These are phyloP conservation scores for Parnassius apollo DNA, from an alignment of 2,888 invertebrate species.

Conservation along the genomic window DNA sequence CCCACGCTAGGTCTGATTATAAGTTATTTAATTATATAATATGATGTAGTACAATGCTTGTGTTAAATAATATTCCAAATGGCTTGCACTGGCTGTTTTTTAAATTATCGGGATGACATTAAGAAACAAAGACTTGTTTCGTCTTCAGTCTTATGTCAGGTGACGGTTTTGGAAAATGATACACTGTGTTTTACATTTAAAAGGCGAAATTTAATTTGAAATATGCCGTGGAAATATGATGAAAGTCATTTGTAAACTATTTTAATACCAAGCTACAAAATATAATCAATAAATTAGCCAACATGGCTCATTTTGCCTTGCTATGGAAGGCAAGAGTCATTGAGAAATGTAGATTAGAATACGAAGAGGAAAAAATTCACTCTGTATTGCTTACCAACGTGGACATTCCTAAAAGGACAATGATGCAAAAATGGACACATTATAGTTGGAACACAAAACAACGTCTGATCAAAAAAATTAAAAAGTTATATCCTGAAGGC, in stretches of 20 bases:
- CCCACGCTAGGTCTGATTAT: too few species aligned
- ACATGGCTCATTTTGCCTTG: constrained; percentile 81
- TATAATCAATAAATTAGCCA: constrained; percentile 17
- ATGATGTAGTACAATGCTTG: too few species aligned
- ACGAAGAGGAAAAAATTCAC: constrained; percentile 81
- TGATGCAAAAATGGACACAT: constrained; percentile 72
- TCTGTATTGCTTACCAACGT: constrained; percentile 71
- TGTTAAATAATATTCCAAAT: too few species aligned
- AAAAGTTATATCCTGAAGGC: constrained; percentile 60
- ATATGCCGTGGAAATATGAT: constrained; percentile 17
- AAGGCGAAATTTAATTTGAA: constrained; percentile 10
- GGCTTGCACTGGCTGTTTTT: constrained; percentile 2
- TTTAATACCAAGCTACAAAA: constrained; percentile 20
- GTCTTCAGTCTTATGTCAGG: constrained; percentile 24
- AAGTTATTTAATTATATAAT: too few species aligned
- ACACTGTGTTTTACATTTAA: constrained; percentile 24
- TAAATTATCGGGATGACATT: constrained; percentile 5
- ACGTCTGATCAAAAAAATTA: constrained; percentile 58
- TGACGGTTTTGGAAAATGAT: constrained; percentile 20
- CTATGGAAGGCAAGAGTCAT: constrained; percentile 79
- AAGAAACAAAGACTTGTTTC: constrained; percentile 13
- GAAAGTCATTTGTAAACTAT: constrained; percentile 21
- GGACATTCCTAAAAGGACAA: constrained; percentile 59
- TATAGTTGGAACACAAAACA: constrained; percentile 62
- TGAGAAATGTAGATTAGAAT: constrained; percentile 67